Percentiles rank a stretch among this genome's conserved stretches.
Conservation (phyloP, 2,113 vertebrate species). For the Opisthocomus hoazin region DNA sequence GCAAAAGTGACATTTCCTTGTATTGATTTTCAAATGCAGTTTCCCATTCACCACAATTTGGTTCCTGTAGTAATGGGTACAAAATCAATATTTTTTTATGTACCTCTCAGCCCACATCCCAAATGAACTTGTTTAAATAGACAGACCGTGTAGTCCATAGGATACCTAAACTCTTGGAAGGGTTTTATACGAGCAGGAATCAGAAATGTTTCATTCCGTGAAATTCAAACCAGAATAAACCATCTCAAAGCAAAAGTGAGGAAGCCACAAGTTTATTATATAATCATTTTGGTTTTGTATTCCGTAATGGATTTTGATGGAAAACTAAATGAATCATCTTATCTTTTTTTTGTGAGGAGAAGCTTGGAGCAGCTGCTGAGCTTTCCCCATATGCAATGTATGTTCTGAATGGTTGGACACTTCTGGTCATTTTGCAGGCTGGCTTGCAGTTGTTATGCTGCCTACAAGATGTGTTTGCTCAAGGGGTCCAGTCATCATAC, state of each 20-base stretch:
- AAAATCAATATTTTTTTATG: slow-evolving; percentile 61
- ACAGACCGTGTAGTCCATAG: not conserved
- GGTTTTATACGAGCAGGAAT: not conserved
- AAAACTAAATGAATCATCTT: not conserved
- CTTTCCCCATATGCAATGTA: not conserved
- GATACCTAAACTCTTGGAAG: not conserved
- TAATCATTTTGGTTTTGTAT: not conserved
- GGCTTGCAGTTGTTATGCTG: slow-evolving; percentile 38
- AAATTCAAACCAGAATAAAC: not conserved
- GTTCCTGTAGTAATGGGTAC: not conserved
- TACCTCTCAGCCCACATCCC: slow-evolving; percentile 5
- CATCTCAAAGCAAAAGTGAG: not conserved
- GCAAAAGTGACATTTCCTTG: slow-evolving; percentile 20
- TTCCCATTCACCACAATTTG: not conserved
- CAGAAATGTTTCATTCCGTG: not conserved
- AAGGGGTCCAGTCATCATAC: slow-evolving; percentile 65
- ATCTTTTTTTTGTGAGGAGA: not conserved
- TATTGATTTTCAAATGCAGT: slow-evolving; percentile 63
- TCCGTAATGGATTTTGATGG: not conserved
- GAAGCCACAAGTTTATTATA: not conserved
- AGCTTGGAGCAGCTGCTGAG: not conserved
- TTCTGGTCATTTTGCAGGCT: not conserved
- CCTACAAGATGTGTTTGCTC: slow-evolving; percentile 70
- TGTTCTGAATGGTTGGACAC: not conserved
- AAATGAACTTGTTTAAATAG: slow-evolving; percentile 9